Evolutionary conservation across 2,113 vertebrate genomes (phyloP), one percentile per base, ranked within the genome.

Genomic region (Melospiza melodia): DNA sequence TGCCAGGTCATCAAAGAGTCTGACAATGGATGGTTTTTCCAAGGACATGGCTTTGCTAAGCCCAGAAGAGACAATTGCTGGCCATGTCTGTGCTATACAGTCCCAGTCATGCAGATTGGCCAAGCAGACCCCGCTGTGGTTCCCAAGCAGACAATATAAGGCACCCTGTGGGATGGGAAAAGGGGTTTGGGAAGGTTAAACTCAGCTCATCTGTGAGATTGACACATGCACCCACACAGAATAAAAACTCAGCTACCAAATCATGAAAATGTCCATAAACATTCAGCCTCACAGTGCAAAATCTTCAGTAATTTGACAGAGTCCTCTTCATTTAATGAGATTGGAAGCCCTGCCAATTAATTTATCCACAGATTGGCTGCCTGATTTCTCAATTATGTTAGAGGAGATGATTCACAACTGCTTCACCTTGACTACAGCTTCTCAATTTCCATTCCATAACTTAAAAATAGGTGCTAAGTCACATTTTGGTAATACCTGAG

Each of bases 81-180:
- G 99, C 99, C 99, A 99, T 0, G 99, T 99, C 95, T 99, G 98
- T 49, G 98, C 98, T 85, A 99, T 99, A 87, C 99, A 99, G 13
- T 99, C 99, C 99, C 99, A 99, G 39, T 99, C 99, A 3, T 99
- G 99, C 94, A 99, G 98, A 94, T 99, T 99, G 69, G 99, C 99
- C 96, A 99, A 96, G 84, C 99, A 99, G 33, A 99, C 98, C 41
- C 99, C 99, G 54, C 97, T 99, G 90, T 99, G 99, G 95, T 99
- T 99, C 87, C 99, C 99, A 90, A 99, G 98, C 22, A 99, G 98
- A 97, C 99, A 99, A 97, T 99, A 99, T 97, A 99, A 98, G 96
- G 99, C 99, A 98, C 99, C 99, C 99, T 99, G 57, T 5, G 75
- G 46, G 58, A 61, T 21, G 68, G 57, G 16, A 43, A 43, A 83